Base-by-base conservation (phyloP, 2,888 invertebrate genomes). In the Perithous albicinctus region DNA sequence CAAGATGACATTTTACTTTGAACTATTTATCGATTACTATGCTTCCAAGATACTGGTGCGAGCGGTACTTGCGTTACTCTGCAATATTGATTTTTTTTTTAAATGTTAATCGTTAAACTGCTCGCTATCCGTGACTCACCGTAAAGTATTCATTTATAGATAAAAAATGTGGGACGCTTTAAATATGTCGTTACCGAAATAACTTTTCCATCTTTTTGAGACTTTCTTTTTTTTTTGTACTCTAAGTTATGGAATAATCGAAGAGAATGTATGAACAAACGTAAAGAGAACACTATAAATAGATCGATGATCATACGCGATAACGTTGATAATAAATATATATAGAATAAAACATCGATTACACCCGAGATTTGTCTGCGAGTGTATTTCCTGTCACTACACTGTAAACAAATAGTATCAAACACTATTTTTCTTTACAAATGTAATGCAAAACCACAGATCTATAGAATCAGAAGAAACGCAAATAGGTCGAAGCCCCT, bases 271-370 rank as follows among this genome's bases (percentile, higher is more conserved):
- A 63, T 78, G 12, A 15, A 54, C 54, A 70, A 70, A 35, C 8
- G 10, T 20, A 10, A 41, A 48, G 29, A 43, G 43, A 69, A 61
- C 35, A 56, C 10, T 35, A 38, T n/a, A 54, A 43, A 29, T n/a
- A 35, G 43, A 70, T 70, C 15, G 46, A 63, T 61, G 15, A 43
- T 23, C 6, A 10, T 48, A 38, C 35, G 63, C 26, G 32, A 64
- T 69, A 56, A 48, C 59, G 29, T 56, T 72, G 26, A 18, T 67
- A 59, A 29, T 38, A 56, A 20, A 48, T 48, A 46, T 51, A 56
- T 38, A 61, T 29, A 63, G 51, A 79, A 79, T 79, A 79, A 79
- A 79, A 43, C 54, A 29, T 46, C 35, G 41, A 61, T 74, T 74
- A n/a, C 15, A 63, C 15, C 41, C 51, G 54, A 74, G 63, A 56